These are phyloP conservation scores for Neomonachus schauinslandi DNA, from an alignment of 2,113 vertebrate species.

Conservation along the genomic window DNA sequence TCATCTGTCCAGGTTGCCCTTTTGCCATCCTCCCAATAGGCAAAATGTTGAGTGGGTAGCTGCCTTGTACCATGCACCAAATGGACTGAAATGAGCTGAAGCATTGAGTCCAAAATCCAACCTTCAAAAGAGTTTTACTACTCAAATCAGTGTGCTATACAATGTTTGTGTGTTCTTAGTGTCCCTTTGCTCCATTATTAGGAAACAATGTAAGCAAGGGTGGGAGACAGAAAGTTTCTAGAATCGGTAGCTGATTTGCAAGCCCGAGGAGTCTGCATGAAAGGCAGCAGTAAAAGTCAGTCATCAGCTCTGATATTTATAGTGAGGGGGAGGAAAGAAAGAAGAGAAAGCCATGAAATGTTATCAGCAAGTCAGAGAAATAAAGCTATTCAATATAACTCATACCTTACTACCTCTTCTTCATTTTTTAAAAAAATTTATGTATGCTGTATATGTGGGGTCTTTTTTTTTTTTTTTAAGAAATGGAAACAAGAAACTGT, in stretches of 20 bases:
- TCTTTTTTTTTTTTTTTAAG: constrained; percentile 33
- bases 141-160: neutral
- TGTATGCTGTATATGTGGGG: neutral
- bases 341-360: constrained; percentile 50
- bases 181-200: neutral
- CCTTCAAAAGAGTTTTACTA: neutral
- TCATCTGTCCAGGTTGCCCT: neutral
- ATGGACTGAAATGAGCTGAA: neutral
- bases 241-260: constrained; percentile 66
- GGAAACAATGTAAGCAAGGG: neutral
- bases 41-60: neutral
- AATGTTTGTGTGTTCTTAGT: neutral
- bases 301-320: constrained; percentile 68
- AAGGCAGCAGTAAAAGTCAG: constrained; percentile 64
- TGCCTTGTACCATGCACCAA: neutral
- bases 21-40: neutral
- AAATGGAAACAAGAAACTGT: constrained; percentile 43
- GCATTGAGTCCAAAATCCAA: neutral
- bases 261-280: constrained; percentile 25
- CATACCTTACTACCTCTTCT: constrained; percentile 19
- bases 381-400: neutral
- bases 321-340: constrained; percentile 48
- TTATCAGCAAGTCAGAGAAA: constrained; percentile 57
- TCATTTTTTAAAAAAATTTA: neutral
- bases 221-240: neutral